These are phyloP conservation scores for Leptinotarsa peninsularis DNA, from an alignment of 2,888 invertebrate genomes.

Conservation along the genomic window DNA sequence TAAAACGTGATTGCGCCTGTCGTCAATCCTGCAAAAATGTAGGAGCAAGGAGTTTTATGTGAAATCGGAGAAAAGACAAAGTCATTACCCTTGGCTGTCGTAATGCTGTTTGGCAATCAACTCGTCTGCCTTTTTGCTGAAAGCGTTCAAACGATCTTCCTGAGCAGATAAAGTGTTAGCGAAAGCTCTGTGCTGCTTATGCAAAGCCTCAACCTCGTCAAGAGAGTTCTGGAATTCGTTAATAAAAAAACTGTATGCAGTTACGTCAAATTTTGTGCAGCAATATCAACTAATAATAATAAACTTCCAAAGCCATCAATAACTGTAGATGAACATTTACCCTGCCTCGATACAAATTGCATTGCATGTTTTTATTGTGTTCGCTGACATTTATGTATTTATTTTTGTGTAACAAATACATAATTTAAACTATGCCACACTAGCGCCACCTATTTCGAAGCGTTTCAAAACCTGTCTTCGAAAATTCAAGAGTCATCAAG, in stretches of 20 bases:
- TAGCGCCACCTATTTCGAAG: too few relatives aligned
- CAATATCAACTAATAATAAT: neutral
- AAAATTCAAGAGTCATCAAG: too few relatives aligned
- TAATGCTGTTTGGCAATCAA: slow-evolving; percentile 84
- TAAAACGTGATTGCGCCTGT: slow-evolving; percentile 80
- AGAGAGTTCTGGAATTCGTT: slow-evolving; percentile 75
- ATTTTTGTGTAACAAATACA: too few relatives aligned
- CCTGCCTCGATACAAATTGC: too few relatives aligned
- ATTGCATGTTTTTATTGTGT: too few relatives aligned
- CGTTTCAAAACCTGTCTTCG: too few relatives aligned
- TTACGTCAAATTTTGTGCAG: neutral
- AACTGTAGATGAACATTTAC: too few relatives aligned
- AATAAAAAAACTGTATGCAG: slow-evolving; percentile 10
- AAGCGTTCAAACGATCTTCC: slow-evolving; percentile 88
- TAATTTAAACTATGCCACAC: too few relatives aligned
- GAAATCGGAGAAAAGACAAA: slow-evolving; percentile 11
- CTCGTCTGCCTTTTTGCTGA: slow-evolving; percentile 85
- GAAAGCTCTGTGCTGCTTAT: slow-evolving; percentile 94
- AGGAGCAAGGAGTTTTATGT: slow-evolving; percentile 27
- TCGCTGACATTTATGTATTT: too few relatives aligned
- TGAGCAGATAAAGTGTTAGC: slow-evolving; percentile 93
- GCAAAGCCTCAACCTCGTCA: slow-evolving; percentile 90
- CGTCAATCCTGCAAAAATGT: slow-evolving; percentile 71
- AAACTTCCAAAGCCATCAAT: neutral
- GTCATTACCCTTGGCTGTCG: slow-evolving; percentile 77